These are phyloP conservation scores for Diplodus sargus DNA, from an alignment of 2,797 vertebrate genomes.

Conservation along the genomic window DNA sequence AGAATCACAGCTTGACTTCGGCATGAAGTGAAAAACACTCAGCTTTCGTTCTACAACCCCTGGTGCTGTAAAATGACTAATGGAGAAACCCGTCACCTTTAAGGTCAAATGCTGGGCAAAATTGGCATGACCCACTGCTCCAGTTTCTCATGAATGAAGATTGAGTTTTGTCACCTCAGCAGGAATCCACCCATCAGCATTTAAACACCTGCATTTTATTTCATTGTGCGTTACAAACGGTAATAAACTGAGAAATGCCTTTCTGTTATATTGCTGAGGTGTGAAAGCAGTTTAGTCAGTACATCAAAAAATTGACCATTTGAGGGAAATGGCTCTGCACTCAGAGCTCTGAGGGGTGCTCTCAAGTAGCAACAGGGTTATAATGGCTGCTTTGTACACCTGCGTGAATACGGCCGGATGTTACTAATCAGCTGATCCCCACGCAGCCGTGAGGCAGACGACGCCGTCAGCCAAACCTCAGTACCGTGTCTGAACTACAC, in stretches of 20 bases:
- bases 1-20: background rate
- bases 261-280: background rate
- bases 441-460: background rate
- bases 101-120: background rate
- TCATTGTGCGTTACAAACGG: background rate
- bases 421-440: slow-evolving; percentile 7
- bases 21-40: background rate
- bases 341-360: background rate
- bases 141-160: background rate
- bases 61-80: too few relatives aligned
- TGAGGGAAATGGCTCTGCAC: background rate
- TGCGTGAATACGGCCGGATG: background rate
- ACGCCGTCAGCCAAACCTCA: slow-evolving; percentile 3
- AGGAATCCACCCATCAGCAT: background rate
- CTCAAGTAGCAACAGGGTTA: background rate
- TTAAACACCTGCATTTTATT: background rate
- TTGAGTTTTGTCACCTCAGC: background rate
- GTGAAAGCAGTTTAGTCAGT: slow-evolving; percentile 1
- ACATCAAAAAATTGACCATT: background rate
- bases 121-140: background rate
- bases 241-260: background rate
- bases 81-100: too few relatives aligned
- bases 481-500: background rate
- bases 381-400: background rate
- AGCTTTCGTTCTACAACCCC: too few relatives aligned